Conservation (phyloP, 1,140 invertebrate species). For the Plectrocnemia conspersa region DNA sequence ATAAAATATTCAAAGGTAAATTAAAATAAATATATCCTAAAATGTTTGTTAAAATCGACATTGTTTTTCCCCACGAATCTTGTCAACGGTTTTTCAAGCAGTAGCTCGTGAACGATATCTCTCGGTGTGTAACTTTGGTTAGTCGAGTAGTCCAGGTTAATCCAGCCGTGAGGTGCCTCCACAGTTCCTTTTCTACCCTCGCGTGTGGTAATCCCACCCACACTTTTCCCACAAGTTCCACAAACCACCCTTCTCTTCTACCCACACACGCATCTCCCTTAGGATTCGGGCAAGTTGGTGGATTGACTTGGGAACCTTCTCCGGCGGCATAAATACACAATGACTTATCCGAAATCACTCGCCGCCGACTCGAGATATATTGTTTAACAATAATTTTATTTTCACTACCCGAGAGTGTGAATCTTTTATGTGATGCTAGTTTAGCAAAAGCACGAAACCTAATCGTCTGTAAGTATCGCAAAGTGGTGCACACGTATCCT, state of each 20-base stretch:
- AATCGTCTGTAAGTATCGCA: too few species aligned
- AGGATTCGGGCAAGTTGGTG: conserved; percentile 25
- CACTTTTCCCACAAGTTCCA: conserved; percentile 16
- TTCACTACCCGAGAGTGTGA: too few species aligned
- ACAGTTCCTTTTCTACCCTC: background rate
- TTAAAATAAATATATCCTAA: too few species aligned
- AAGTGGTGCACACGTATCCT: too few species aligned
- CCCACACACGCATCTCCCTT: conserved; percentile 8
- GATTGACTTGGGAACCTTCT: conserved; percentile 24
- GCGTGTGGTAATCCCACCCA: conserved; percentile 12
- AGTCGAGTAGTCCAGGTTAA: conserved; percentile 11
- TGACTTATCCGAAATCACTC: conserved; percentile 12
- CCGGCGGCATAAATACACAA: conserved; percentile 25
- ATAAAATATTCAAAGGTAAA: too few species aligned
- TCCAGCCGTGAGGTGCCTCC: conserved; percentile 1
- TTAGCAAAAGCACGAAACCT: too few species aligned
- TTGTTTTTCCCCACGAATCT: too few species aligned
- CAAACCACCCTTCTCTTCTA: background rate
- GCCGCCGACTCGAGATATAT: background rate
- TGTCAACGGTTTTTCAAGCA: too few species aligned
- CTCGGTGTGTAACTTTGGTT: conserved; percentile 13
- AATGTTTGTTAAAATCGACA: too few species aligned
- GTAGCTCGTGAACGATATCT: too few species aligned
- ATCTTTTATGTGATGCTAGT: too few species aligned
- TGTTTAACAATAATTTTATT: too few species aligned